phyloP scores from a whole-genome alignment of 2,797 vertebrate genomes.

The Falco naumanni region DNA sequence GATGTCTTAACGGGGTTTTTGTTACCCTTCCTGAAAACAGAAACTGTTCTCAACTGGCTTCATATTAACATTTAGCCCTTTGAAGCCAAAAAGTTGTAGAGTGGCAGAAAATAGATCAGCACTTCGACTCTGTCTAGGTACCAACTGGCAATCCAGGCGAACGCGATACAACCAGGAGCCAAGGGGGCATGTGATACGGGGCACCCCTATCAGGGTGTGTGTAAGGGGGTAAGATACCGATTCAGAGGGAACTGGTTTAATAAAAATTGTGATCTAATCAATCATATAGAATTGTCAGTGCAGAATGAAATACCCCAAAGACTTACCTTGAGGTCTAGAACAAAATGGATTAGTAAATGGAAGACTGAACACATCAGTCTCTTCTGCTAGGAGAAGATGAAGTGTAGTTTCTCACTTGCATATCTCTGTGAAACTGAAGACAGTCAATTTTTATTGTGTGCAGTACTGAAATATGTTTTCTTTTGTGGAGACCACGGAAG shows the following conservation, averaged over 20 bases:
- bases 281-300: neutral
- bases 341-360: neutral
- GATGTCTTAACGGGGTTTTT: neutral
- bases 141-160: accelerated
- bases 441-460: neutral
- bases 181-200: accelerated
- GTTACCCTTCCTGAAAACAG: neutral
- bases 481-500: neutral
- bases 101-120: neutral
- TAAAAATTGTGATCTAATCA: accelerated
- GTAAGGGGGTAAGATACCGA: no score
- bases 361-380: neutral
- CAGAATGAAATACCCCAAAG: neutral
- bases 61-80: neutral
- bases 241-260: neutral
- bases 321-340: neutral
- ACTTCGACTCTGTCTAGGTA: neutral
- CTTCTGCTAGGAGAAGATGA: neutral
- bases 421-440: neutral
- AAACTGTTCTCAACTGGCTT: neutral
- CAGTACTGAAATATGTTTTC: neutral
- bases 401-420: neutral
- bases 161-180: neutral
- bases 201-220: accelerated
- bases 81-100: neutral